Evolutionary conservation across 2,888 invertebrate species (phyloP).

Genomic region (Perdita meconis): DNA sequence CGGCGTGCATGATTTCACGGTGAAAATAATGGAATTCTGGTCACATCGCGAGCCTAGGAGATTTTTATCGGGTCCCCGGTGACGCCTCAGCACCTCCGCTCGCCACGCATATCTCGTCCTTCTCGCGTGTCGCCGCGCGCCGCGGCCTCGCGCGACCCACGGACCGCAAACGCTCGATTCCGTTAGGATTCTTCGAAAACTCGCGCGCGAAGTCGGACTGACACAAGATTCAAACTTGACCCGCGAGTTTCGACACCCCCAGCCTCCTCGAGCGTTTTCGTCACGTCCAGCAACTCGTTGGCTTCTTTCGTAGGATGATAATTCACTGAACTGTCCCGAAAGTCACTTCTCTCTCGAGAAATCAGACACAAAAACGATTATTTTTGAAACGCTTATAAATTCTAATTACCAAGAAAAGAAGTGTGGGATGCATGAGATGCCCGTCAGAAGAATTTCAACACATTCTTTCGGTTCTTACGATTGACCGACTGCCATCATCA

Average conservation of each 20-base stretch:
- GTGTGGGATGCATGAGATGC: too few relatives aligned
- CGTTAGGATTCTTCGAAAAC: conserved; percentile 29
- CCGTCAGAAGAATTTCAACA: too few relatives aligned
- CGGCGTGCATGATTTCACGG: conserved; percentile 76
- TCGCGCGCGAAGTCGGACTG: conserved; percentile 12
- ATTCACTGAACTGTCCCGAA: too few relatives aligned
- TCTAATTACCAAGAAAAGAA: too few relatives aligned
- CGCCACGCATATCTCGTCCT: conserved; percentile 67
- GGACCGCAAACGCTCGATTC: conserved; percentile 18
- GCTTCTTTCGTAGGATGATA: too few relatives aligned
- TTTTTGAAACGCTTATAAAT: not conserved
- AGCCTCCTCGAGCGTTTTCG: not conserved
- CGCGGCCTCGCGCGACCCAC: conserved; percentile 26
- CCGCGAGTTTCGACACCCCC: conserved; percentile 23
- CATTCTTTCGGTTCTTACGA: too few relatives aligned
- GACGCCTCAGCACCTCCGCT: conserved; percentile 75
- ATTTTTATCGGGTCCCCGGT: conserved; percentile 77
- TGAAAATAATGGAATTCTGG: conserved; percentile 80
- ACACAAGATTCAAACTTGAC: not conserved
- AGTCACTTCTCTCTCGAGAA: not conserved
- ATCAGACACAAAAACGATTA: not conserved
- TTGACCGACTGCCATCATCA: too few relatives aligned
- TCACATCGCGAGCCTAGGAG: conserved; percentile 77
- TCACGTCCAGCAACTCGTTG: too few relatives aligned
- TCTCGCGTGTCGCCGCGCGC: not conserved